Evolutionary conservation across 2,797 vertebrate species (phyloP).

Genomic region (Neoniphon sammara): DNA sequence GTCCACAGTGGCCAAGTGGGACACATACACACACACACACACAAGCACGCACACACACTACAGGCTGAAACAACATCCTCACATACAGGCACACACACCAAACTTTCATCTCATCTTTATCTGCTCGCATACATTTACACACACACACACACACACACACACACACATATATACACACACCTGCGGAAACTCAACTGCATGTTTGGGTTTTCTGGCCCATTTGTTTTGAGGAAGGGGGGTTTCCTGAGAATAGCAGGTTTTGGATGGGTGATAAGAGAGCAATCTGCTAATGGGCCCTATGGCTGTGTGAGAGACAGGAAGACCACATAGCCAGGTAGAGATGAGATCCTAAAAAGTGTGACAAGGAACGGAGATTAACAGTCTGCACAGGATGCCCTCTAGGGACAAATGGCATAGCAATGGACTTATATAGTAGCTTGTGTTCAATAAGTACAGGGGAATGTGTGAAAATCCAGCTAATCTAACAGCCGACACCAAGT

Average conservation of each 20-base stretch:
- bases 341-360: slow-evolving; percentile 48
- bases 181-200: slow-evolving; percentile 31
- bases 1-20: slow-evolving; percentile 10
- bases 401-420: slow-evolving; percentile 48
- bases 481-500: slow-evolving; percentile 36
- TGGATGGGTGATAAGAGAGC: slow-evolving; percentile 44
- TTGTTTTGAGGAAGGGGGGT: slow-evolving; percentile 54
- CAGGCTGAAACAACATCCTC: slow-evolving; percentile 22
- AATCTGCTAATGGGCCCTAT: slow-evolving; percentile 53
- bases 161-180: slow-evolving; percentile 37
- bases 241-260: slow-evolving; percentile 53
- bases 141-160: slow-evolving; percentile 33
- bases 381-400: slow-evolving; percentile 31
- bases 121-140: slow-evolving; percentile 19
- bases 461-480: slow-evolving; percentile 62
- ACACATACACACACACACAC: background rate
- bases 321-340: slow-evolving; percentile 63
- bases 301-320: slow-evolving; percentile 39
- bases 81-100: background rate
- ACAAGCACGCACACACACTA: background rate
- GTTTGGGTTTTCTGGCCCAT: slow-evolving; percentile 52
- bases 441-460: slow-evolving; percentile 50
- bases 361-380: slow-evolving; percentile 48
- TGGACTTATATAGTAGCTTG: slow-evolving; percentile 42
- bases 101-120: slow-evolving; percentile 46